A percentile compares a stretch with the other conserved stretches of the same genome.
phyloP scores from a whole-genome alignment of 2,888 invertebrate genomes.

The Tortrix viridana region DNA sequence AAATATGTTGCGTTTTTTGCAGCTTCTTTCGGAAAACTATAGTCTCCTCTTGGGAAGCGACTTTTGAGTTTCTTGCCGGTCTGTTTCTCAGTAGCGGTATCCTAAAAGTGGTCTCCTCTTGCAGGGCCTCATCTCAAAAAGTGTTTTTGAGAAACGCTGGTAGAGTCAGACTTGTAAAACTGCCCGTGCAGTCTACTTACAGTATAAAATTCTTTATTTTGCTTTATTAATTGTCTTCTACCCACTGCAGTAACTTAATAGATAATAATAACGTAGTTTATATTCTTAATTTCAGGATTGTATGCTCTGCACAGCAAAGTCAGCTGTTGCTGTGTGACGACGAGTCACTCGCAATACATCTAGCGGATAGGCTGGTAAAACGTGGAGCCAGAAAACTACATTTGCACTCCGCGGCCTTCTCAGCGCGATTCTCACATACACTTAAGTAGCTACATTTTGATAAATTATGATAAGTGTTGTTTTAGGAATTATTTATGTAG shows the following conservation, averaged over 20 bases:
- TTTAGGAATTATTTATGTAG: neutral
- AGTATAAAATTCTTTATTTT: too few relatives aligned
- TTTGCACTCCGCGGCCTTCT: slow-evolving; percentile 41
- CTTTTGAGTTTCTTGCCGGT: too few relatives aligned
- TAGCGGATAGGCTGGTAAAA: slow-evolving; percentile 52
- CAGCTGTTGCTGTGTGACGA: slow-evolving; percentile 52
- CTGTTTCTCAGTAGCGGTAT: too few relatives aligned
- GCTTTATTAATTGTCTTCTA: too few relatives aligned
- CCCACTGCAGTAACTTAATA: too few relatives aligned
- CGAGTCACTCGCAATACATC: slow-evolving; percentile 47
- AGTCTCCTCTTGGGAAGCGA: too few relatives aligned
- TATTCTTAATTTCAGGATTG: slow-evolving; percentile 38
- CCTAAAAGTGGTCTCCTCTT: too few relatives aligned
- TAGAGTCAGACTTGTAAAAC: too few relatives aligned
- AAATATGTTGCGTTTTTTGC: neutral
- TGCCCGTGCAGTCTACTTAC: too few relatives aligned
- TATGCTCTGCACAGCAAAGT: slow-evolving; percentile 32
- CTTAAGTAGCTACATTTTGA: slow-evolving; percentile 9
- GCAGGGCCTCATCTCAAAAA: too few relatives aligned
- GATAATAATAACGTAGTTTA: neutral
- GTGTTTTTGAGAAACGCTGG: too few relatives aligned
- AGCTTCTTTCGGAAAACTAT: neutral
- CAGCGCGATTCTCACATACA: neutral
- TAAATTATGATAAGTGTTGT: neutral
- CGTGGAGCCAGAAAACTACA: slow-evolving; percentile 56